These are phyloP conservation scores for Fistularia commersonii DNA, from an alignment of 2,797 vertebrate species.

Conservation along the genomic window DNA sequence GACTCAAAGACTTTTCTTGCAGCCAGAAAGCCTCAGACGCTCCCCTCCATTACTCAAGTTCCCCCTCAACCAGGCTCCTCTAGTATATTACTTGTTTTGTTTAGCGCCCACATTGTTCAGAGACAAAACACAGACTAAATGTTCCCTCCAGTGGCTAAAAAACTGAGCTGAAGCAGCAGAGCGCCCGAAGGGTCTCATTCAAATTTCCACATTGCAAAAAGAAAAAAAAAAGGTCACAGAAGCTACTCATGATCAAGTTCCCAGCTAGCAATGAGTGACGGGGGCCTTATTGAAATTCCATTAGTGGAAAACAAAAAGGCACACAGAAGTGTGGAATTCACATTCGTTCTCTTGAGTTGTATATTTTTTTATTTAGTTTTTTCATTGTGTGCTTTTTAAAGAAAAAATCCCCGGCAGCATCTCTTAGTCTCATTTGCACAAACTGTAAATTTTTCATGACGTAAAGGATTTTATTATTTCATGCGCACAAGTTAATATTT, in stretches of 20 bases:
- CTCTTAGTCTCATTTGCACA: conserved; percentile 23
- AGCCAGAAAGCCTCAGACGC: no score
- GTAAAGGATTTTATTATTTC: conserved; percentile 26
- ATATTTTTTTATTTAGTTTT: conserved; percentile 11
- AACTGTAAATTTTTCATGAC: conserved; percentile 36
- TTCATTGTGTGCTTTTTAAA: not conserved
- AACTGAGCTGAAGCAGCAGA: conserved; percentile 11
- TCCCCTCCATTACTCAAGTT: no score
- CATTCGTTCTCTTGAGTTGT: conserved; percentile 6
- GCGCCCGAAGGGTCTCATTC: not conserved
- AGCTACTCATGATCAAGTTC: conserved; percentile 3
- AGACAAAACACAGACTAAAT: not conserved
- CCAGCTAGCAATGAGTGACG: conserved; percentile 3
- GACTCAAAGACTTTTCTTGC: no score
- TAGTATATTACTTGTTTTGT: not conserved
- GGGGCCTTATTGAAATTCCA: conserved; percentile 2
- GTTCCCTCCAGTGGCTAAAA: not conserved
- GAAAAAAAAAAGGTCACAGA: not conserved
- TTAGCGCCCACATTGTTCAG: not conserved
- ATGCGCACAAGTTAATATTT: conserved; percentile 28
- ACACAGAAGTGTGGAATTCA: not conserved
- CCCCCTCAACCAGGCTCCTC: no score
- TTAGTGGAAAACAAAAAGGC: not conserved
- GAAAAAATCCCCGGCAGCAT: conserved; percentile 1
- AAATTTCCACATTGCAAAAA: conserved; percentile 1